Evolutionary conservation across 2,113 vertebrate genomes (phyloP).

Genomic region (Sinocyclocheilus grahami): DNA sequence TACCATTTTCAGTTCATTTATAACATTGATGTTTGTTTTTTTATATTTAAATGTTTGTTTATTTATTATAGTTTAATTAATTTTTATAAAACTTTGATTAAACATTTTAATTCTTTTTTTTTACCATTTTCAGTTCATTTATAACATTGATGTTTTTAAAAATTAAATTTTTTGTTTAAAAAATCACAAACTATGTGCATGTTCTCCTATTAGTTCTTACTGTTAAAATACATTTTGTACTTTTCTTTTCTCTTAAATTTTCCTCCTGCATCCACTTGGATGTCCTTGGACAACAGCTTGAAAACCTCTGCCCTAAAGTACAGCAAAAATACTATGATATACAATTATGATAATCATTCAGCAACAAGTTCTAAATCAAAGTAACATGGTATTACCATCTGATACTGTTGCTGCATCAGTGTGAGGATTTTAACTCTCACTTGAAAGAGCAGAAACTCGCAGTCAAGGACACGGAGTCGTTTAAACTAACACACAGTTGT

Average conservation of each 20-base stretch:
- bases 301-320: neutral
- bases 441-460: neutral
- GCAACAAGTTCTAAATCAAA: neutral
- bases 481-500: slow-evolving; percentile 7
- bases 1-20: neutral
- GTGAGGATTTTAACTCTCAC: neutral
- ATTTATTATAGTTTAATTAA: neutral
- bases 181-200: neutral
- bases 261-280: too few relatives aligned
- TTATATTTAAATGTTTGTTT: neutral
- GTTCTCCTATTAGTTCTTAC: too few relatives aligned
- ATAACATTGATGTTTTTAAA: too few relatives aligned
- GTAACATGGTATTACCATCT: neutral
- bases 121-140: neutral
- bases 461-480: neutral
- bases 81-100: neutral
- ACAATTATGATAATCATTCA: neutral
- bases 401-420: neutral
- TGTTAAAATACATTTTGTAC: neutral
- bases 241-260: neutral
- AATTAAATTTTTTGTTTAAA: neutral
- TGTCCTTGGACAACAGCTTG: neutral
- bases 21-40: neutral
- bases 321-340: neutral
- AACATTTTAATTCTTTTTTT: neutral